Percentiles rank a stretch among this genome's conserved stretches.
These are phyloP conservation scores for Ramphastos sulfuratus DNA, from an alignment of 2,113 vertebrate species.

Conservation along the genomic window DNA sequence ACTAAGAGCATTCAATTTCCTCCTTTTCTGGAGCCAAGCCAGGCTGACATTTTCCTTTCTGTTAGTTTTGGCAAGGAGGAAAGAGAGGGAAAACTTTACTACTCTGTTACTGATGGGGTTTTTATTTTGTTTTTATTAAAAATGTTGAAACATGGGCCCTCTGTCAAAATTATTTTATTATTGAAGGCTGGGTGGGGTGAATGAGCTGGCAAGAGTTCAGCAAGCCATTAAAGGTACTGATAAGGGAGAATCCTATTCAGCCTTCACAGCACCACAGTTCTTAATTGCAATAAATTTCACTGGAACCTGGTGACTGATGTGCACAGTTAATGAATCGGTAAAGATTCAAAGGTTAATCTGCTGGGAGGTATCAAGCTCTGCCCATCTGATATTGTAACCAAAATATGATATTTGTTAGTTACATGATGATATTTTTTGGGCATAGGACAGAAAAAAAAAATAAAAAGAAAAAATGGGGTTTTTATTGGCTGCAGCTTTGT, in stretches of 20 bases:
- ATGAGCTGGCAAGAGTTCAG: constrained; percentile 77
- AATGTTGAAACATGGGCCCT: constrained; percentile 83
- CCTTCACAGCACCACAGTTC: constrained; percentile 65
- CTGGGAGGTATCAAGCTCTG: constrained; percentile 77
- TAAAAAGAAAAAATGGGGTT: constrained; percentile 67
- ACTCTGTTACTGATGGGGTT: constrained; percentile 82
- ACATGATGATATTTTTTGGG: constrained; percentile 83
- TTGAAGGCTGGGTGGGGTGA: constrained; percentile 81
- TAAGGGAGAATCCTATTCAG: constrained; percentile 76
- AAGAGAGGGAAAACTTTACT: constrained; percentile 80
- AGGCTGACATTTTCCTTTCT: constrained; percentile 82
- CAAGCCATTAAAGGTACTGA: constrained; percentile 79
- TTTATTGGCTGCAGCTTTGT: constrained; percentile 79
- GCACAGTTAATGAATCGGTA: constrained; percentile 78
- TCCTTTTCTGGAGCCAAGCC: constrained; percentile 76
- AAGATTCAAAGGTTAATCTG: constrained; percentile 79
- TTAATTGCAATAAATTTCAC: constrained; percentile 79
- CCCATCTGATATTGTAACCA: constrained; percentile 81
- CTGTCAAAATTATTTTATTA: constrained; percentile 87
- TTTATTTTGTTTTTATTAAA: constrained; percentile 89
- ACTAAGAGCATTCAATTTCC: constrained; percentile 80
- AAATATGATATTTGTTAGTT: constrained; percentile 82
- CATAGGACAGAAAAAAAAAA: constrained; percentile 70
- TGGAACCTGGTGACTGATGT: constrained; percentile 72
- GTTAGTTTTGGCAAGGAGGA: constrained; percentile 84